These are phyloP conservation scores for Calliopsis andreniformis DNA, from an alignment of 1,140 invertebrate species.

Conservation along the genomic window DNA sequence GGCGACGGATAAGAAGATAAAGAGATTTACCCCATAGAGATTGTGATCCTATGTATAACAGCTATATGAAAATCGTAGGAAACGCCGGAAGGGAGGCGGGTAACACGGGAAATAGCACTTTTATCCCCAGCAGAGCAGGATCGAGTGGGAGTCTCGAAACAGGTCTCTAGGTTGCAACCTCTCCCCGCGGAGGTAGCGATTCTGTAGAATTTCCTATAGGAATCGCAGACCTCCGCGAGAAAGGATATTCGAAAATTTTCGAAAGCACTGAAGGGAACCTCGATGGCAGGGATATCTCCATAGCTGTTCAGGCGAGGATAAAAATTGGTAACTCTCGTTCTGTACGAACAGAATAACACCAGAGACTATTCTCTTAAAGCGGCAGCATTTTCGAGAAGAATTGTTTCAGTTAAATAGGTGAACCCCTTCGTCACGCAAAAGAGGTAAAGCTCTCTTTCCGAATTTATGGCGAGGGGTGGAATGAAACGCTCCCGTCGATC, in stretches of 20 bases:
- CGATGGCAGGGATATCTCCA: neutral
- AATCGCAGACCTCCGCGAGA: neutral
- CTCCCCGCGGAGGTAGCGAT: neutral
- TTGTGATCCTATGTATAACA: neutral
- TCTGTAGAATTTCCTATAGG: neutral
- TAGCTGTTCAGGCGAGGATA: neutral
- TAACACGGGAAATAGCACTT: neutral
- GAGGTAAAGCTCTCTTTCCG: too few relatives aligned
- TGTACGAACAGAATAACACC: neutral
- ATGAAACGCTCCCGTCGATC: too few relatives aligned
- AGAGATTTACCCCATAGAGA: neutral
- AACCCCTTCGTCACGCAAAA: too few relatives aligned
- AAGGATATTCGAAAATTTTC: slow-evolving; percentile 3
- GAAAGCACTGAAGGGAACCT: neutral
- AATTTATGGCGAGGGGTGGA: too few relatives aligned
- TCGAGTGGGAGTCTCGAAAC: neutral
- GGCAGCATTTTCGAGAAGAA: too few relatives aligned
- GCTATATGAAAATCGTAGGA: neutral
- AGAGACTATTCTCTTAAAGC: neutral
- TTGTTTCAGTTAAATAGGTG: too few relatives aligned
- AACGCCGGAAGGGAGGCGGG: neutral
- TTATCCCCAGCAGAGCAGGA: neutral
- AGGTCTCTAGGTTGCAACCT: neutral
- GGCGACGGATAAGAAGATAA: neutral
- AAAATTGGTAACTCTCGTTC: neutral